Evolutionary conservation across 1,140 invertebrate genomes (phyloP).

Genomic region (Belonocnema kinseyi): DNA sequence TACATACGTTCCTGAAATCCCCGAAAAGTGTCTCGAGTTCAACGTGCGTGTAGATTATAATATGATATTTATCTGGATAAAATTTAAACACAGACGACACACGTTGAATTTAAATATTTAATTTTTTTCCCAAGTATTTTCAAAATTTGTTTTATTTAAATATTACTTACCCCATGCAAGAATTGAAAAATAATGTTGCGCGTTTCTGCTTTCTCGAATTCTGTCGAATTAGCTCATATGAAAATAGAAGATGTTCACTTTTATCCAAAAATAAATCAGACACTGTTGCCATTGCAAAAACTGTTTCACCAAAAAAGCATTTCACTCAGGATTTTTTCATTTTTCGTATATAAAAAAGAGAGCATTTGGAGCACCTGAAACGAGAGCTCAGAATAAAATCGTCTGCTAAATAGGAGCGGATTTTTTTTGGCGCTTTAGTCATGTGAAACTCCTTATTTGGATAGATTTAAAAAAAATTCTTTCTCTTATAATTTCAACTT

Average conservation of each 20-base stretch:
- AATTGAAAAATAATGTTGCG: not conserved
- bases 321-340: conserved; percentile 8
- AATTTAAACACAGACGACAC: too few relatives aligned
- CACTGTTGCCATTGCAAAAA: conserved; percentile 7
- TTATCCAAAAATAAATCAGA: conserved; percentile 28
- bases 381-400: too few relatives aligned
- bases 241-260: conserved; percentile 15
- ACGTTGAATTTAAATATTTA: too few relatives aligned
- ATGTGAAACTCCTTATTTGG: too few relatives aligned
- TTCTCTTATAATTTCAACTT: too few relatives aligned
- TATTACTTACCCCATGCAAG: not conserved
- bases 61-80: too few relatives aligned
- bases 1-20: not conserved
- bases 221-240: not conserved
- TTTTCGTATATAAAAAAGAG: not conserved
- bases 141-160: too few relatives aligned
- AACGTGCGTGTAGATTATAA: not conserved
- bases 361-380: too few relatives aligned
- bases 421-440: too few relatives aligned
- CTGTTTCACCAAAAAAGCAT: not conserved
- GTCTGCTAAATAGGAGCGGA: too few relatives aligned
- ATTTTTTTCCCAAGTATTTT: too few relatives aligned
- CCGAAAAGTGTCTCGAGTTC: not conserved
- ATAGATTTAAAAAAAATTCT: too few relatives aligned
- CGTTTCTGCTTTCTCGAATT: not conserved